Evolutionary conservation across 2,113 vertebrate species (phyloP), one percentile per base, ranked within the genome.

Genomic region (Haplochromis vanheusdeni): DNA sequence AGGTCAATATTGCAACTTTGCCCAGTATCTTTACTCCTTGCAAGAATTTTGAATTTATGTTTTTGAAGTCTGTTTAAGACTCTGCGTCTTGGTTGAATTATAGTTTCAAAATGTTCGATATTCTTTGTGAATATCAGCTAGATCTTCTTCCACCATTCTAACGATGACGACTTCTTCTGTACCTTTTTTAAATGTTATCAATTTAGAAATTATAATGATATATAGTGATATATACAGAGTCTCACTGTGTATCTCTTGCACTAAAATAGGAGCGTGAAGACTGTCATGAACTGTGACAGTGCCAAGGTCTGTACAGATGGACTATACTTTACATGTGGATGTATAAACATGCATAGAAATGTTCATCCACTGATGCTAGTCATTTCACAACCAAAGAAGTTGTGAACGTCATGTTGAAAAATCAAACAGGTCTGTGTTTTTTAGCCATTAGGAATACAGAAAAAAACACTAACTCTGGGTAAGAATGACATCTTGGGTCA

Each of bases 111-210:
- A 47, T 17, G 8, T 70, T 70, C 3, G 0, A 26, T 17, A 16
- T 45, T 10, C 13, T 45, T 45, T 45, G 21, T 73, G 21, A 73
- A 73, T 16, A 17, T 73, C 37, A 45, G 21, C 40, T 26, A 23
- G 40, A 73, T 4, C 5, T 75, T 47, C 68, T 47, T 75, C 40
- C 68, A 47, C 14, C 3, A 11, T 75, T 28, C 42, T 47, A 28
- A 75, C 4, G 9, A 1, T 10, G 42, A 10, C 0, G 23, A 19
- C 9, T n/a, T n/a, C 14, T 75, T 0, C 23, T 45, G 13, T 73
- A 26, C 40, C 7, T 73, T 73, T 47, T 75, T 73, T 11, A 17
- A 17, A 28, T 17, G 9, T 47, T 47, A 26, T 28, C 21, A 4
- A 28, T 75, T 12, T 19, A 47, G 4, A 47, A 47, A 47, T 75